Conservation (phyloP, 2,113 vertebrate species). For the Triplophysa rosa region DNA sequence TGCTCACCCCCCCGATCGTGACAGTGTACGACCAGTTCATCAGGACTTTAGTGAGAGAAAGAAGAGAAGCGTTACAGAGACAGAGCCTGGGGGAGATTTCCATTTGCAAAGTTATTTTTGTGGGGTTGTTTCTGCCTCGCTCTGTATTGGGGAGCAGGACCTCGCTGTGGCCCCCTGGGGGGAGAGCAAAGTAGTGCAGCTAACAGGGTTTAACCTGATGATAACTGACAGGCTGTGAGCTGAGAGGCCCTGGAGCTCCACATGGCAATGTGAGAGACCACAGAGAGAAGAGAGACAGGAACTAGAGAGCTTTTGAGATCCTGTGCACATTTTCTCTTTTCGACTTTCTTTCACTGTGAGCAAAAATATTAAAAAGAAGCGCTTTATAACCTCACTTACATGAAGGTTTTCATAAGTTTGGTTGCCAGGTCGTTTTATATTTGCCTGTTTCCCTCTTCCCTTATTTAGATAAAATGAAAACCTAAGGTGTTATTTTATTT, state of each 20-base stretch:
- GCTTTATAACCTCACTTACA: not conserved
- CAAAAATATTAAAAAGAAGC: not conserved
- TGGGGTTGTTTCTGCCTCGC: constrained; percentile 22
- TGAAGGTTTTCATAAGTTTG: not conserved
- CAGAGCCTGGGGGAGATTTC: not conserved
- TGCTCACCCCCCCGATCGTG: too few relatives aligned
- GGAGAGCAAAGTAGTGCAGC: constrained; percentile 23
- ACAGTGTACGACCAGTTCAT: not conserved
- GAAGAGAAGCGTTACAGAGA: not conserved
- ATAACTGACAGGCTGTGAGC: constrained; percentile 35
- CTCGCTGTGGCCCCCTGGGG: constrained; percentile 40
- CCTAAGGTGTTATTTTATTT: too few relatives aligned
- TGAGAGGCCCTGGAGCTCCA: constrained; percentile 40
- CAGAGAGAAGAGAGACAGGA: constrained; percentile 6
- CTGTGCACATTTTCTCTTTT: not conserved
- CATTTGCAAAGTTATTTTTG: constrained; percentile 11
- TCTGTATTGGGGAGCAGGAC: constrained; percentile 29
- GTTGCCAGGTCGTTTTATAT: not conserved
- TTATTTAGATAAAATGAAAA: too few relatives aligned
- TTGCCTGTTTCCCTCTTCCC: too few relatives aligned
- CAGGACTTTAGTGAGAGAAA: constrained; percentile 12
- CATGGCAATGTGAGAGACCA: not conserved
- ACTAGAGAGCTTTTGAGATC: not conserved
- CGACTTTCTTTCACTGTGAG: not conserved
- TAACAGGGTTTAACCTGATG: constrained; percentile 32